Conservation (phyloP, 2,888 invertebrate genomes). For the Hyposoter dolosus region DNA sequence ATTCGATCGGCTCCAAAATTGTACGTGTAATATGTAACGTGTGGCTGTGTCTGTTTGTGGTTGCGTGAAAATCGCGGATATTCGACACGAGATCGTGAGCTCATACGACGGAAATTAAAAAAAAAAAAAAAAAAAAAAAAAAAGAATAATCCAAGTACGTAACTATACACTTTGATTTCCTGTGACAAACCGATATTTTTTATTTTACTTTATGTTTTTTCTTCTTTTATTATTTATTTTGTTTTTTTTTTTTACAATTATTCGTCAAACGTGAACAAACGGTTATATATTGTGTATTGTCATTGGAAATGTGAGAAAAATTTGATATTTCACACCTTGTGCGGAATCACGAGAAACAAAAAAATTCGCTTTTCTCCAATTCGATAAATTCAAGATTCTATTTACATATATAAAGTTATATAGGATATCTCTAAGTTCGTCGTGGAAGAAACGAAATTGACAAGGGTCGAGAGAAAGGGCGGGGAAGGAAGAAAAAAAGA, state of each 20-base stretch:
- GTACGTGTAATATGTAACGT: not conserved
- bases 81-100: slow-evolving; percentile 1
- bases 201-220: not conserved
- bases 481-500: slow-evolving; percentile 11
- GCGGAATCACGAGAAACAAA: slow-evolving; percentile 30
- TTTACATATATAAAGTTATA: slow-evolving; percentile 34
- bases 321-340: slow-evolving; percentile 39
- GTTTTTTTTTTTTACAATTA: slow-evolving; percentile 32
- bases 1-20: slow-evolving; percentile 1
- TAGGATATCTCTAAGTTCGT: slow-evolving; percentile 17
- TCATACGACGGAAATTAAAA: not conserved
- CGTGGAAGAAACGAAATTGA: slow-evolving; percentile 45
- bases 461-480: slow-evolving; percentile 1
- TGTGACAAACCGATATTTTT: slow-evolving; percentile 15
- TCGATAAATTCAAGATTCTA: slow-evolving; percentile 28
- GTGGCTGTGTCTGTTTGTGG: not conserved
- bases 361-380: not conserved
- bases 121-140: not conserved
- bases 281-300: slow-evolving; percentile 33
- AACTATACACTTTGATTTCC: slow-evolving; percentile 14
- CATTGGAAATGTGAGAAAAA: slow-evolving; percentile 49
- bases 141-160: slow-evolving; percentile 5
- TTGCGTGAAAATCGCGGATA: not conserved
- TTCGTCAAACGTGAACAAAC: slow-evolving; percentile 45
- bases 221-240: not conserved